Percentiles rank a stretch among this genome's conserved stretches.
Evolutionary conservation across 2,797 vertebrate species (phyloP).

Genomic region (Pantherophis alleghaniensis): DNA sequence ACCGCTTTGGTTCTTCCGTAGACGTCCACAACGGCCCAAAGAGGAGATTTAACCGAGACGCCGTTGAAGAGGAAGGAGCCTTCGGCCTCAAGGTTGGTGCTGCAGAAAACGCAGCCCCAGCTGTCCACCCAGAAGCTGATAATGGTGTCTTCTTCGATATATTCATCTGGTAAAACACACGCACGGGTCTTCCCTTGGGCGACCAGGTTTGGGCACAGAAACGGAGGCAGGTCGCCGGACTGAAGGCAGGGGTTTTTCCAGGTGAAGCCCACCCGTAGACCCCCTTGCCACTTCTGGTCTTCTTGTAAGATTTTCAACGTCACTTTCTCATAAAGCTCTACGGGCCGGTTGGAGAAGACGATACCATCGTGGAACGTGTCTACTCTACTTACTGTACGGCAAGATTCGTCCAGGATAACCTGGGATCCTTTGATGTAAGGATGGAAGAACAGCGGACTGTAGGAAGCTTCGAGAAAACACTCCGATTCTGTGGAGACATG

Average conservation of each 20-base stretch:
- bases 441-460: slow-evolving; percentile 74
- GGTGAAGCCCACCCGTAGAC: slow-evolving; percentile 82
- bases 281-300: slow-evolving; percentile 64
- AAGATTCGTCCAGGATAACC: slow-evolving; percentile 63
- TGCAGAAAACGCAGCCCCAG: slow-evolving; percentile 59
- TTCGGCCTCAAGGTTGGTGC: neutral
- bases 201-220: slow-evolving; percentile 78
- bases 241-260: slow-evolving; percentile 62
- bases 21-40: slow-evolving; percentile 84
- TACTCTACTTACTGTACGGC: slow-evolving; percentile 50
- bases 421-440: slow-evolving; percentile 59
- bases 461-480: fast-evolving
- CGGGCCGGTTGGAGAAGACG: slow-evolving; percentile 77
- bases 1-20: slow-evolving; percentile 79
- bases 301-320: slow-evolving; percentile 63
- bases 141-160: slow-evolving; percentile 43
- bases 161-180: slow-evolving; percentile 41
- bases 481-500: neutral
- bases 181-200: slow-evolving; percentile 71
- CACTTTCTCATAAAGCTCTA: slow-evolving; percentile 69
- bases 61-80: slow-evolving; percentile 35
- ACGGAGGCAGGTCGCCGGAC: slow-evolving; percentile 59
- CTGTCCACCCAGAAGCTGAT: slow-evolving; percentile 77
- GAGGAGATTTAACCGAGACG: slow-evolving; percentile 60
- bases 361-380: slow-evolving; percentile 73